Evolutionary conservation across 2,113 vertebrate species (phyloP).

Genomic region (Patagioenas fasciata): DNA sequence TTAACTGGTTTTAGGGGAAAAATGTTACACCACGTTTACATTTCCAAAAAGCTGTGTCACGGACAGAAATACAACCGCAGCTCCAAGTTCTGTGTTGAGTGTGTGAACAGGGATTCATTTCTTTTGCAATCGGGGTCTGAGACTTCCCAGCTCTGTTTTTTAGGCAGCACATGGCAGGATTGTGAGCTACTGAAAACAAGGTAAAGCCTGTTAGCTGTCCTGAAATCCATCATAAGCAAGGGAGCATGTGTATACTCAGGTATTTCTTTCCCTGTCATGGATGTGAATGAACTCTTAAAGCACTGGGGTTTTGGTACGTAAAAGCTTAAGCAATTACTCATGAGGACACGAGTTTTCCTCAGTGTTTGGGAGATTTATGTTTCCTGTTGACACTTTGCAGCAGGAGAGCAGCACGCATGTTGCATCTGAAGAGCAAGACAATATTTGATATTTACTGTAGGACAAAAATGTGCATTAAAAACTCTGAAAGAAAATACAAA

Average conservation of each 20-base stretch:
- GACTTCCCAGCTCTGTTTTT: background rate
- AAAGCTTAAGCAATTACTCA: background rate
- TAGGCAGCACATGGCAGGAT: background rate
- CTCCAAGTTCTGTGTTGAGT: rapidly evolving
- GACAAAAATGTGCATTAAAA: background rate
- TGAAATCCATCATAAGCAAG: background rate
- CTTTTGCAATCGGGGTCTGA: background rate
- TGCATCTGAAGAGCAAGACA: background rate
- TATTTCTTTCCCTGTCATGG: background rate
- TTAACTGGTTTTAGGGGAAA: background rate
- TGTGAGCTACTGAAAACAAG: background rate
- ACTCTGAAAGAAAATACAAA: background rate
- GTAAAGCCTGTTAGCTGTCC: background rate
- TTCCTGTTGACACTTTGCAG: background rate
- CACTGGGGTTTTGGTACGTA: background rate
- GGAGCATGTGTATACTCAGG: background rate
- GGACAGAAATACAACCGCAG: background rate
- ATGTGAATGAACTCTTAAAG: background rate
- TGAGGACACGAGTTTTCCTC: background rate
- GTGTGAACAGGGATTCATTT: background rate
- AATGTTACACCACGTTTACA: background rate
- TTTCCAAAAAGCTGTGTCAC: background rate
- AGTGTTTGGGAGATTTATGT: background rate
- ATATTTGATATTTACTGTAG: background rate
- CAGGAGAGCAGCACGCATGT: background rate